Base-by-base conservation (phyloP, 2,113 vertebrate species). In the Colinus virginianus region DNA sequence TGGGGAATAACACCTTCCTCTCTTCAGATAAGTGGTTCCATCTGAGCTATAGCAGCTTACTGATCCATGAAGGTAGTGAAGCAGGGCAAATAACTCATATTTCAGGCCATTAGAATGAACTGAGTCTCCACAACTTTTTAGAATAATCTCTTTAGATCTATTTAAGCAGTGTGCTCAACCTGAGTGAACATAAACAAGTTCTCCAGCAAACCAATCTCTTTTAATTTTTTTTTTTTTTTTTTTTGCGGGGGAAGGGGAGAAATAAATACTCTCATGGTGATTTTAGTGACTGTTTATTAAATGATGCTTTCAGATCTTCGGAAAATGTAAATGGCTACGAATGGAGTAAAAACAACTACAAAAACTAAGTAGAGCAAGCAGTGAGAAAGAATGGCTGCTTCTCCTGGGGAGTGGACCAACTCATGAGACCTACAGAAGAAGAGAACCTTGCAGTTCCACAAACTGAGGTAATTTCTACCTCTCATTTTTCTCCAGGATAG, bases 121-220 rank as follows among this genome's bases (percentile, higher is more conserved):
- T 82, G 55, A 75, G 71, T 85, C 76, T 87, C 91, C 70, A 88
- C 82, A 94, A 95, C 89, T 95, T 96, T 94, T 69, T 26, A 83
- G 84, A 96, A 78, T 95, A 90, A 66, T 94, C 90, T 87, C 91
- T 90, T 76, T 95, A 94, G 93, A 92, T 90, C 81, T 68, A 79
- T 93, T 95, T 85, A 93, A 95, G 68, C 25, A 76, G 36, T 38
- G 34, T 55, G 87, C 88, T 92, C 76, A 96, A 82, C 84, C 93
- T 89, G 43, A 79, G 76, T 69, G 88, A 79, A 38, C 59, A 86
- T 40, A 94, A 95, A 87, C 80, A 78, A 74, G 78, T 63, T 64
- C 66, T 82, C 78, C 71, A 86, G 51, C 66, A 96, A 96, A 90
- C 55, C 87, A 48, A n/a, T 32, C 38, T 94, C 88, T 93, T 78